phyloP scores from a whole-genome alignment of 2,888 invertebrate genomes.

The Cephus nigrinus region DNA sequence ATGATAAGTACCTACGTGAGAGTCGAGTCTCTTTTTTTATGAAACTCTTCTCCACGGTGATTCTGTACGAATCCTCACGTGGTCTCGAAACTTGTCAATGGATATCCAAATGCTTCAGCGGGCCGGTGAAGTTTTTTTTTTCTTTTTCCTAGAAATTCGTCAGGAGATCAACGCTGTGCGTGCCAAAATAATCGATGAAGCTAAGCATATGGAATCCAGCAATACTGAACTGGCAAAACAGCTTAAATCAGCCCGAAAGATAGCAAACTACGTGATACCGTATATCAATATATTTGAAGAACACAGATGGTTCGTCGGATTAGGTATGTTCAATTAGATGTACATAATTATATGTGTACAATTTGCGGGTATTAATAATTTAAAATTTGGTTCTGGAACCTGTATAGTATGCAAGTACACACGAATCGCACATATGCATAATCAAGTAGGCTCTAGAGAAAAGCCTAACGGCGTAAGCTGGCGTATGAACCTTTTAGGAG shows the following conservation, averaged over 20 bases:
- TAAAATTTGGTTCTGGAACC: neutral
- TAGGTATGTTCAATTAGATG: slow-evolving; percentile 67
- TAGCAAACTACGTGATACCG: slow-evolving; percentile 47
- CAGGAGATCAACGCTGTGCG: slow-evolving; percentile 71
- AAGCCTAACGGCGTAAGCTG: neutral
- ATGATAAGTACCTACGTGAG: neutral
- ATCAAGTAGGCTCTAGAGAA: neutral
- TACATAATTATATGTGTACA: neutral
- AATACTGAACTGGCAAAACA: slow-evolving; percentile 69
- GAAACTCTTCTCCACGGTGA: neutral
- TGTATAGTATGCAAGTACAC: too few relatives aligned
- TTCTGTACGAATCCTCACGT: neutral
- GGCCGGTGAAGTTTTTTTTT: slow-evolving; percentile 13
- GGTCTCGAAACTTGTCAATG: neutral
- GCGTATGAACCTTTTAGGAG: neutral
- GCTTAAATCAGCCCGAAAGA: slow-evolving; percentile 61
- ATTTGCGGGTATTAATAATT: neutral
- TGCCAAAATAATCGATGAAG: slow-evolving; percentile 70
- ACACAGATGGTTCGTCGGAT: slow-evolving; percentile 74
- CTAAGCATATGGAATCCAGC: slow-evolving; percentile 72
- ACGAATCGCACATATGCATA: neutral
- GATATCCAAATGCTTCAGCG: neutral
- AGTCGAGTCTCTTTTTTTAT: neutral
- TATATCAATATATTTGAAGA: slow-evolving; percentile 71
- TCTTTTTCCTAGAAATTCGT: slow-evolving; percentile 69